A percentile compares a stretch with the other conserved stretches of the same genome.
phyloP scores from a whole-genome alignment of 1,140 invertebrate genomes.

The Papilio glaucus region DNA sequence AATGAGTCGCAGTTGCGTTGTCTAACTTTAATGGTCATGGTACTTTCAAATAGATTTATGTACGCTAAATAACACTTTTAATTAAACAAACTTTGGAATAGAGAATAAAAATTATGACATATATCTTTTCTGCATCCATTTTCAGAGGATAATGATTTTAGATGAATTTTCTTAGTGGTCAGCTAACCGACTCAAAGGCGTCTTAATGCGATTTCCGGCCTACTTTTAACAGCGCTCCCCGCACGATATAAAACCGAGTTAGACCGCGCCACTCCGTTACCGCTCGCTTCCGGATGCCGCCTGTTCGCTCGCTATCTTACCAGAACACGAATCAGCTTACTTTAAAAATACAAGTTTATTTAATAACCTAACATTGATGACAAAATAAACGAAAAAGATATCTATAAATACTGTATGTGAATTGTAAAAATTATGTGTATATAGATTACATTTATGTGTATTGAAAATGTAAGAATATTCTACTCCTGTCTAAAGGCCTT shows the following conservation, averaged over 20 bases:
- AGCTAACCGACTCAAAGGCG: constrained; percentile 62
- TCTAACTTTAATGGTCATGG: no score
- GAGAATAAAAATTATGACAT: no score
- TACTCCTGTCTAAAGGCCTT: no score
- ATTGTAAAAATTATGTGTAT: not conserved
- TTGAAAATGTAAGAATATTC: no score
- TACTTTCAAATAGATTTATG: no score
- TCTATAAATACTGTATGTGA: no score
- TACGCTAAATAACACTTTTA: no score
- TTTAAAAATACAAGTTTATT: constrained; percentile 22
- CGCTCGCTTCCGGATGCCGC: constrained; percentile 38
- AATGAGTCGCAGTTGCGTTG: no score
- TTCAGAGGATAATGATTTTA: constrained; percentile 42
- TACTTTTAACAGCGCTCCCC: constrained; percentile 72
- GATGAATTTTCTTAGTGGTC: constrained; percentile 56
- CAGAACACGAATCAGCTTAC: constrained; percentile 34
- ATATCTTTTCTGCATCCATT: no score
- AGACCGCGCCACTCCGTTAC: constrained; percentile 48
- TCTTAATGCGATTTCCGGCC: constrained; percentile 78
- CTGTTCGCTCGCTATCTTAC: constrained; percentile 39
- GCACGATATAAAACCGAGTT: constrained; percentile 75
- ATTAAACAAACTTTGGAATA: no score
- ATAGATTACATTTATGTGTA: not conserved
- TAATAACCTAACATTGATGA: not conserved
- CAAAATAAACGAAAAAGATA: not conserved